phyloP scores from a whole-genome alignment of 2,113 vertebrate genomes.

The Parus major region DNA sequence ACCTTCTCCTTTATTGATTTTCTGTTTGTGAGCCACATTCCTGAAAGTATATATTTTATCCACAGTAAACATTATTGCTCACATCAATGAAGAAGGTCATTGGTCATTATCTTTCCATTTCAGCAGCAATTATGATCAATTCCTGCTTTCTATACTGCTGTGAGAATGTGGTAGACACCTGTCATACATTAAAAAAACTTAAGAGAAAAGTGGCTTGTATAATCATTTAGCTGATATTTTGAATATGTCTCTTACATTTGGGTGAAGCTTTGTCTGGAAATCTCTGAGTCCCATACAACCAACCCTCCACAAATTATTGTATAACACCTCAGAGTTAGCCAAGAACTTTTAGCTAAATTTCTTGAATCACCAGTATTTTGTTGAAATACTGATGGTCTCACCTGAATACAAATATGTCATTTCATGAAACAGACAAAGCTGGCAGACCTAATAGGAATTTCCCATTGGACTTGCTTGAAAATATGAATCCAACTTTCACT shows the following conservation, averaged over 20 bases:
- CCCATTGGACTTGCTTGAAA: neutral
- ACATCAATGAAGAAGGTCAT: neutral
- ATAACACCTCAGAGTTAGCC: neutral
- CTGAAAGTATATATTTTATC: neutral
- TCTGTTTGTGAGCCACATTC: neutral
- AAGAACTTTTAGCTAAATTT: neutral
- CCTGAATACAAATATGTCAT: neutral
- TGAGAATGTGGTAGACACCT: neutral
- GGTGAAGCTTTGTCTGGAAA: neutral
- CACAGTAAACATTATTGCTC: neutral
- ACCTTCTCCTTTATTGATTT: slow-evolving; percentile 24
- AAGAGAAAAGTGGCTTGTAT: neutral
- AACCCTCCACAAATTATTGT: neutral
- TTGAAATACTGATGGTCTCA: neutral
- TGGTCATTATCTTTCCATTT: neutral
- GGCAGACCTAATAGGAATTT: neutral
- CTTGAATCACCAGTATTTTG: neutral
- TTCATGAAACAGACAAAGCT: neutral
- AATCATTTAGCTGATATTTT: neutral
- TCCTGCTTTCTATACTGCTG: neutral
- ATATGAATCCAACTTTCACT: neutral
- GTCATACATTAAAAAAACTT: neutral
- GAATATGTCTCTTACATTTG: neutral
- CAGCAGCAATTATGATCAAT: neutral
- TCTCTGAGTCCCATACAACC: neutral